phyloP scores from a whole-genome alignment of 2,113 vertebrate species.

The Alethe castanea region DNA sequence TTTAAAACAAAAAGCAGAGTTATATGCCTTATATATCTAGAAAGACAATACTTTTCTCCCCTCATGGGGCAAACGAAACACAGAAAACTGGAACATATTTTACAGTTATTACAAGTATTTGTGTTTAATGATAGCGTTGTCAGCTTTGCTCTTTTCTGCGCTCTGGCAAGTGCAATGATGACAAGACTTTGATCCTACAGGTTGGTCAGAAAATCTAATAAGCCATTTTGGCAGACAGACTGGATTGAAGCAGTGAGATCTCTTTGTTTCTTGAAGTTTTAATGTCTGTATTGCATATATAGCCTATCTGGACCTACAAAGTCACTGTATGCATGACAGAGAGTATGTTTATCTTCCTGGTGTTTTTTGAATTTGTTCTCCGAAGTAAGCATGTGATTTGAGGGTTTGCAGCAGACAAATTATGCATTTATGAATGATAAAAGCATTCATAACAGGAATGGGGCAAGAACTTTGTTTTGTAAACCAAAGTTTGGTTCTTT shows the following conservation, averaged over 20 bases:
- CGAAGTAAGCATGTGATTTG: not conserved
- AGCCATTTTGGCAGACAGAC: not conserved
- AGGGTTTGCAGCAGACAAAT: not conserved
- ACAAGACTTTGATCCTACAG: not conserved
- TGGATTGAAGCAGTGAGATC: not conserved
- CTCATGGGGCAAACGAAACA: not conserved
- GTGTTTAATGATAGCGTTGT: not conserved
- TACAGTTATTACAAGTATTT: not conserved
- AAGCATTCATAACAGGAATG: not conserved
- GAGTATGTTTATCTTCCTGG: not conserved
- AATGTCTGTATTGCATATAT: not conserved
- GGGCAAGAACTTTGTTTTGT: not conserved
- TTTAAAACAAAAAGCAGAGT: not conserved
- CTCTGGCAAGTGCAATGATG: not conserved
- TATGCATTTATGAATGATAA: not conserved
- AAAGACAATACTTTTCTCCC: not conserved
- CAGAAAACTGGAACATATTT: not conserved
- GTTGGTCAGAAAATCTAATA: conserved; percentile 19
- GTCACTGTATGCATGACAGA: not conserved
- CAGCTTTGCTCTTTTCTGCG: not conserved
- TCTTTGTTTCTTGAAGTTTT: not conserved
- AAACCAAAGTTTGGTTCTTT: not conserved
- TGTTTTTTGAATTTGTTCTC: not conserved
- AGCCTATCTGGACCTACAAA: not conserved
- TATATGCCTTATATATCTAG: not conserved